Evolutionary conservation across 2,113 vertebrate genomes (phyloP), one percentile per base, ranked within the genome.

Genomic region (Malurus melanocephalus): DNA sequence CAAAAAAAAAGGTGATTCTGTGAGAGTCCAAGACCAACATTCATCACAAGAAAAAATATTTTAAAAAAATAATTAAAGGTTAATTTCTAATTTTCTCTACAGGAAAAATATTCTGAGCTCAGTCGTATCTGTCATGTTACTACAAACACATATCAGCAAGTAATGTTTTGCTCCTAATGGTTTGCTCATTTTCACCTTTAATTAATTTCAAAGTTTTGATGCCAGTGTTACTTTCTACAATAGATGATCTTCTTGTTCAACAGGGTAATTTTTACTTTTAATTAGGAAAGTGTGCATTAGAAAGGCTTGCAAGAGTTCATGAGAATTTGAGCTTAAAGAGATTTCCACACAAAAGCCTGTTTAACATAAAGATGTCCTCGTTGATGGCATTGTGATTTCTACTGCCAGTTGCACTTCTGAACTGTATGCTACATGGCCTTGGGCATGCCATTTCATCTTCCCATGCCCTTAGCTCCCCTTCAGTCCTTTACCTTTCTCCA

Each of bases 101-200:
- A 68, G 76, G 45, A 66, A 94, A 81, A 93, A 62, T 82, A 89
- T 48, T 45, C 35, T 85, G 19, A 60, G 11, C 6, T 61, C 77
- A 92, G 22, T 60, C 10, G 27, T 28, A 48, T 89, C 17, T 79
- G 15, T 40, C 28, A 32, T 13, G 10, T 59, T 59, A 11, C 19
- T 59, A 26, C 20, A 57, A 71, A 35, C n/a, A 67, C 42, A 53
- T 85, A 90, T 40, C 16, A 91, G 85, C 49, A 93, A 87, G 12
- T 48, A 38, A 59, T 75, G 28, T 64, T 96, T 96, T 80, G 79
- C 64, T 95, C 61, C 68, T 92, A 84, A n/a, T 68, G 45, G 60
- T 71, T 83, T 94, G 11, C 42, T 71, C 0, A 1, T 49, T 78
- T 62, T 46, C 6, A 22, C 8, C 4, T 80, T 49, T 38, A 72